Base-by-base conservation (phyloP, 1,140 invertebrate genomes). In the Heliconius eleuchia region DNA sequence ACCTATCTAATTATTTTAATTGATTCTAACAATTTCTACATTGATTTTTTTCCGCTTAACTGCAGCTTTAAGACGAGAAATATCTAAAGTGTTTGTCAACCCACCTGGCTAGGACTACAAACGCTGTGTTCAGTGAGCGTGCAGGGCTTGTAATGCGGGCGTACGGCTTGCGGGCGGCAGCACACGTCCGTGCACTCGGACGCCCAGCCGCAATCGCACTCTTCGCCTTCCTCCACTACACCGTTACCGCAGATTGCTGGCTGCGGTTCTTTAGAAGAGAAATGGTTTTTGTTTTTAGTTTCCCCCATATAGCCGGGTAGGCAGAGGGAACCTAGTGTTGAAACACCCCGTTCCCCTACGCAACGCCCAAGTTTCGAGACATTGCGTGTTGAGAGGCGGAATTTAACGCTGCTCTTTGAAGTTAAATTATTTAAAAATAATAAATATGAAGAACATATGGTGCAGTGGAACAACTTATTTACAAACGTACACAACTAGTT, bases 161-260 rank as follows among this genome's bases (percentile, higher is more conserved):
- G 96, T 71, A 96, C 96, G 60, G 97, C 96, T 95, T 98, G 98
- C 27, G 99, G 98, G 87, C 97, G 97, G 91, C 99, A 99, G 90
- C 99, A 99, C 23, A 96, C 96, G 87, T 99, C 98, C 76, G 97
- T 96, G 92, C 99, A 99, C 88, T 98, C 98, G 88, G 98, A 97
- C 86, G 98, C 98, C 97, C 99, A 99, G 37, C 99, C 99, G 94
- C 99, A 99, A 94, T 99, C 99, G 92, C 99, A 99, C 89, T 99
- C 97, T 94, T 99, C 99, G 6, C 97, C 98, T 27, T 97, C 97
- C 92, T 99, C 99, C 6, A 99, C 98, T 5, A 99, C 98, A 30
- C 98, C 98, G 92, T 99, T 99, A 13, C 99, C 99, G 95, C 99
- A 99, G 86, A 99, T 97, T 3, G 98, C 97, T 55, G 96, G 96